Evolutionary conservation across 2,113 vertebrate genomes (phyloP).

Genomic region (Austrofundulus limnaeus): DNA sequence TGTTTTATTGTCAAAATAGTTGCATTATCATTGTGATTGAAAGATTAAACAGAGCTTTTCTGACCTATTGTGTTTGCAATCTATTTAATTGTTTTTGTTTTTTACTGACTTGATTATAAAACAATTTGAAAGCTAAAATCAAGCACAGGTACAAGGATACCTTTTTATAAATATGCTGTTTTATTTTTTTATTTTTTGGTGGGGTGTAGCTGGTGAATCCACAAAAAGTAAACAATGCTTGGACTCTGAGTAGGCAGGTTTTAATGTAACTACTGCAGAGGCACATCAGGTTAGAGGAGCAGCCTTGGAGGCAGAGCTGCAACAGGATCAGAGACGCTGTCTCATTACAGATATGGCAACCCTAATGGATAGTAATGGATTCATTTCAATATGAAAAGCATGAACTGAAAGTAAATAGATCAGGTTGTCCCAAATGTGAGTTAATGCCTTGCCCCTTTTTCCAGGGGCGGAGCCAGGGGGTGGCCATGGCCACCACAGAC

Average conservation of each 20-base stretch:
- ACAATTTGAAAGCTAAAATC: too few relatives aligned
- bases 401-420: constrained; percentile 14
- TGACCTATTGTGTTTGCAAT: neutral
- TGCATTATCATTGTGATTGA: neutral
- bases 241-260: constrained; percentile 21
- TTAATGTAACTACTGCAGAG: constrained; percentile 43
- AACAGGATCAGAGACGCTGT: neutral
- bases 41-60: constrained; percentile 5
- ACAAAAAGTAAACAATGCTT: constrained; percentile 11
- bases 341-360: constrained; percentile 9
- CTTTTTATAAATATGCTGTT: constrained; percentile 2
- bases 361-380: constrained; percentile 46
- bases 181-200: neutral
- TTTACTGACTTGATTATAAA: too few relatives aligned
- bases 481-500: too few relatives aligned
- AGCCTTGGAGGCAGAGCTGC: constrained; percentile 21
- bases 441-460: constrained; percentile 4
- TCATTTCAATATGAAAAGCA: constrained; percentile 29
- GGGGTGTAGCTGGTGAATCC: constrained; percentile 3
- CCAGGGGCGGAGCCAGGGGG: too few relatives aligned
- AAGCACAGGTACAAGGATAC: too few relatives aligned
- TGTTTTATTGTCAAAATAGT: neutral
- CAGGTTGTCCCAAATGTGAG: constrained; percentile 7
- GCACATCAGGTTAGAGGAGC: constrained; percentile 25
- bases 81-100: too few relatives aligned